phyloP scores from a whole-genome alignment of 2,113 vertebrate genomes.

The Myiozetetes cayanensis region DNA sequence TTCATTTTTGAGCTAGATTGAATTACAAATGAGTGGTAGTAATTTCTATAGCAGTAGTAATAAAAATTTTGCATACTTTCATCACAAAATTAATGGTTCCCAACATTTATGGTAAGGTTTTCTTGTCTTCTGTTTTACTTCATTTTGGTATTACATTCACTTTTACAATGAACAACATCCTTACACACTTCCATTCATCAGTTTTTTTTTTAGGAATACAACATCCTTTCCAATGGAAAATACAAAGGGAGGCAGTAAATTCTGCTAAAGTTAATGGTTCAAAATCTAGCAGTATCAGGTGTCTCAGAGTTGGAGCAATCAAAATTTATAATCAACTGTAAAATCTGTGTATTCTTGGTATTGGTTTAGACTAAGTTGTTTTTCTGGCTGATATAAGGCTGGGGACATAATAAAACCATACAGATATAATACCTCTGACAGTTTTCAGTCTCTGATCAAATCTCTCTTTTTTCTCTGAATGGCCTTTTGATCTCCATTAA shows the following conservation, averaged over 20 bases:
- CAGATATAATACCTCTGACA: not conserved
- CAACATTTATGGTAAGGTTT: not conserved
- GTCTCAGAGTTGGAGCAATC: not conserved
- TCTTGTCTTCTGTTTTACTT: not conserved
- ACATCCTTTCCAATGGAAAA: not conserved
- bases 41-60: not conserved
- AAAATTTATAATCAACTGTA: not conserved
- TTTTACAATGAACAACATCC: not conserved
- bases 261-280: not conserved
- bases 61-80: not conserved
- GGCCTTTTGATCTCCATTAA: conserved; percentile 43
- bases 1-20: not conserved
- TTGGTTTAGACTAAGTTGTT: not conserved
- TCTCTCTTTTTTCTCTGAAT: conserved; percentile 40
- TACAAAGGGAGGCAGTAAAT: not conserved
- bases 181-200: not conserved
- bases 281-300: not conserved
- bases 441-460: conserved; percentile 41
- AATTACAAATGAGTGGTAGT: not conserved
- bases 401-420: not conserved
- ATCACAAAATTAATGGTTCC: not conserved
- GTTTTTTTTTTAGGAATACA: not conserved
- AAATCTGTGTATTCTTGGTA: not conserved
- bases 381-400: not conserved
- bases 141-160: not conserved